Evolutionary conservation across 1,140 invertebrate species (phyloP).

Genomic region (Zaprionus kolodkinae): DNA sequence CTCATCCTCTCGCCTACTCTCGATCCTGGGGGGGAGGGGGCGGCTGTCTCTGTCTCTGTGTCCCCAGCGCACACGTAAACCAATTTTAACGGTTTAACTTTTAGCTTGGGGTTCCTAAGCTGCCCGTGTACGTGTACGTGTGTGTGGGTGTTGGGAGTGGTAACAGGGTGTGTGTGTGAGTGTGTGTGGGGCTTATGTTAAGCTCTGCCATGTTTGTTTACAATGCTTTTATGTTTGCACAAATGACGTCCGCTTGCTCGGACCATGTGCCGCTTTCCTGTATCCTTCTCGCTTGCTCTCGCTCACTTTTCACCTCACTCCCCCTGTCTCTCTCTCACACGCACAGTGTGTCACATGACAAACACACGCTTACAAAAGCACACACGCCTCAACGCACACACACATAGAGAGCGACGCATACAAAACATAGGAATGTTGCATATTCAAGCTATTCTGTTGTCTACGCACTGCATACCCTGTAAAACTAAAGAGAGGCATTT

Average conservation of each 20-base stretch:
- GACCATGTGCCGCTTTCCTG: conserved; percentile 30
- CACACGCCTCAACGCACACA: conserved; percentile 7
- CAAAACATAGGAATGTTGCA: conserved; percentile 30
- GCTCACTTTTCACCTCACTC: background rate
- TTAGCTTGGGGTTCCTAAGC: conserved; percentile 49
- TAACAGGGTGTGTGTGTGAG: background rate
- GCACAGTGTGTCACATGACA: background rate
- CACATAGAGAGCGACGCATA: background rate
- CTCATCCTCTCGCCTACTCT: background rate
- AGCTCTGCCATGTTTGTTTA: conserved; percentile 77
- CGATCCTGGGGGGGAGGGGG: conserved; percentile 1
- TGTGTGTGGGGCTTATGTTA: conserved; percentile 43
- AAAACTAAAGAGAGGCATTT: background rate
- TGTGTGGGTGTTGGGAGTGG: background rate
- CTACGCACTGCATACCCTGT: conserved; percentile 24
- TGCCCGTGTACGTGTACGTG: background rate
- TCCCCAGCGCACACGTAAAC: conserved; percentile 59
- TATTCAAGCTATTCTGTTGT: conserved; percentile 26
- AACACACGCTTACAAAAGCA: conserved; percentile 6
- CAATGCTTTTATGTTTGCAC: conserved; percentile 80
- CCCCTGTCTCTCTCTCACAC: background rate
- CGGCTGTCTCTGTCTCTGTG: background rate
- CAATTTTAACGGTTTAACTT: conserved; percentile 80
- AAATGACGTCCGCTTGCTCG: conserved; percentile 59
- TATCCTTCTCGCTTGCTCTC: background rate